Percentiles rank a stretch among this genome's conserved stretches.
phyloP scores from a whole-genome alignment of 2,888 invertebrate genomes.

The Drosophila parthenogenetica region DNA sequence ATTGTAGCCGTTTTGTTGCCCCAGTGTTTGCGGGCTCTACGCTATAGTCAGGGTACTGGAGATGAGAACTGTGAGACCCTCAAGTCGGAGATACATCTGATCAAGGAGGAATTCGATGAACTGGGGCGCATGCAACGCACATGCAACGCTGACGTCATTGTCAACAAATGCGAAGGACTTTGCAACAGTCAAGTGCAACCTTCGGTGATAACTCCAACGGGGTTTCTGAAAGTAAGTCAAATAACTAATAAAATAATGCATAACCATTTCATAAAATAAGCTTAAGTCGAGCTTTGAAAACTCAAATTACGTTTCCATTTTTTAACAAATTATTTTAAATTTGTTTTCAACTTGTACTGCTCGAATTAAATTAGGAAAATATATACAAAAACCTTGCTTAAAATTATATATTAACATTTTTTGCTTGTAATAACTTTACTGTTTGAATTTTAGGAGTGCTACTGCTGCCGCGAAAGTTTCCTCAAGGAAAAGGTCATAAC shows the following conservation, averaged over 20 bases:
- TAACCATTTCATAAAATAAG: no score
- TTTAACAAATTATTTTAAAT: no score
- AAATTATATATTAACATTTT: no score
- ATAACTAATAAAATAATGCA: no score
- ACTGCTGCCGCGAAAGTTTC: slow-evolving; percentile 95
- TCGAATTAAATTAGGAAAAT: no score
- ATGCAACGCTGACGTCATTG: slow-evolving; percentile 94
- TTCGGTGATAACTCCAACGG: slow-evolving; percentile 94
- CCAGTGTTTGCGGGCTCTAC: slow-evolving; percentile 64
- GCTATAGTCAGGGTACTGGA: slow-evolving; percentile 81
- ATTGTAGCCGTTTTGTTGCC: slow-evolving; percentile 60
- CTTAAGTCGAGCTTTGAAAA: no score
- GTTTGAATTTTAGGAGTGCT: slow-evolving; percentile 89
- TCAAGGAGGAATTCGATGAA: slow-evolving; percentile 96
- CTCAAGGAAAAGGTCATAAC: slow-evolving; percentile 92
- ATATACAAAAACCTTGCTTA: no score
- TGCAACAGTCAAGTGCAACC: slow-evolving; percentile 97
- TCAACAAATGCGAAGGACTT: slow-evolving; percentile 97
- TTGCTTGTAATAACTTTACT: no score
- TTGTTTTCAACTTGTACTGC: no score
- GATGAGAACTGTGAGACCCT: slow-evolving; percentile 94
- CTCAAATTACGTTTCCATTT: no score
- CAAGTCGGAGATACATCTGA: slow-evolving; percentile 93
- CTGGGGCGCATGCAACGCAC: slow-evolving; percentile 93
- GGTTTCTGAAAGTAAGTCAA: slow-evolving; percentile 89